Conservation (phyloP, 2,113 vertebrate genomes). For the Dasypus novemcinctus region DNA sequence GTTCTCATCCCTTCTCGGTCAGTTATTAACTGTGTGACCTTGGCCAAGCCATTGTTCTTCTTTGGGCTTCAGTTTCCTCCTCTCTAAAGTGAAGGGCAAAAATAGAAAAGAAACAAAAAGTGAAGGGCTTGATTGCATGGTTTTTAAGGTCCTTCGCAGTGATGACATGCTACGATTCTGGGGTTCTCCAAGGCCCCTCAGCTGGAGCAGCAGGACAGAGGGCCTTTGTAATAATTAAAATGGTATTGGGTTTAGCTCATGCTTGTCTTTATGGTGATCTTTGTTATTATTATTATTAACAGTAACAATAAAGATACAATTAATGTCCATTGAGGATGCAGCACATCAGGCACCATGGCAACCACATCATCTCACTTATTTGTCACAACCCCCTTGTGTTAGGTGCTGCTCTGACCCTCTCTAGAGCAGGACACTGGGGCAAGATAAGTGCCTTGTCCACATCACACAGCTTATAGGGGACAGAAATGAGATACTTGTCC, state of each 20-base stretch:
- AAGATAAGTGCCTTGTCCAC: neutral
- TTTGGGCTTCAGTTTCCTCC: neutral
- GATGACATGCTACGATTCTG: neutral
- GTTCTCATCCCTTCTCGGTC: neutral
- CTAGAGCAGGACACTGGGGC: neutral
- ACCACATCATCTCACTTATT: neutral
- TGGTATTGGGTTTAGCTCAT: neutral
- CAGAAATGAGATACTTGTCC: neutral
- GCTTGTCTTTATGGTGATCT: neutral
- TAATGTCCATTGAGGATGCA: neutral
- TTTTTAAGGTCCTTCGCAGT: neutral
- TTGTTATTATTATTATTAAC: neutral
- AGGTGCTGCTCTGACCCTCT: neutral
- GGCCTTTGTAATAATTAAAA: neutral
- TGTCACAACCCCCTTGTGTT: neutral
- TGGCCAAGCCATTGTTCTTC: neutral
- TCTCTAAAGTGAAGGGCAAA: neutral
- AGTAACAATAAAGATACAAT: neutral
- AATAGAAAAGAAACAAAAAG: neutral
- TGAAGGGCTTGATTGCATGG: neutral
- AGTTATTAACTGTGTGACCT: neutral
- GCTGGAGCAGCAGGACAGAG: neutral
- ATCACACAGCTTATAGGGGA: neutral
- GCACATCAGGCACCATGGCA: neutral
- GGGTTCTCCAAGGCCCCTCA: neutral